Evolutionary conservation across 2,888 invertebrate species (phyloP).

Genomic region (Microctonus hyperodae): DNA sequence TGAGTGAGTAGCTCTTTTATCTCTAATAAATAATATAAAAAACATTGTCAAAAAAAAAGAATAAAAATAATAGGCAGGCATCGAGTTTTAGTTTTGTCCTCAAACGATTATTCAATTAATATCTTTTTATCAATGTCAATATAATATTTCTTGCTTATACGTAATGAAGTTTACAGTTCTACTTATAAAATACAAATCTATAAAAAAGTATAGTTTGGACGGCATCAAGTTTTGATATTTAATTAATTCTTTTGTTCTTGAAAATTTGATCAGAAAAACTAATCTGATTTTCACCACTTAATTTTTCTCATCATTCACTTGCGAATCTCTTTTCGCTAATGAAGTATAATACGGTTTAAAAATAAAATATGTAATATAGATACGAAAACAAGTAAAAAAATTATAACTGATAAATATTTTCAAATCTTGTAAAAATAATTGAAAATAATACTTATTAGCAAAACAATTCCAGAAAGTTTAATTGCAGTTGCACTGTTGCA

Average conservation of each 20-base stretch:
- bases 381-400: background rate
- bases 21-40: background rate
- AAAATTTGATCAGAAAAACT: too few species aligned
- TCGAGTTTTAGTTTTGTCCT: background rate
- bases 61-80: background rate
- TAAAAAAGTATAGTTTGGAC: too few species aligned
- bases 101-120: background rate
- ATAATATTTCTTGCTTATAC: too few species aligned
- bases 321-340: too few species aligned
- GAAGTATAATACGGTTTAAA: background rate
- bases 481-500: conserved; percentile 71
- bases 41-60: background rate
- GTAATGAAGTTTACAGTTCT: too few species aligned
- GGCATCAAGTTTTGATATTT: too few species aligned
- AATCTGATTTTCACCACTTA: too few species aligned
- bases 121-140: background rate
- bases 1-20: too few species aligned
- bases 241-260: too few species aligned
- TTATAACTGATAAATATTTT: background rate
- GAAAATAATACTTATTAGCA: conserved; percentile 29
- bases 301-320: too few species aligned
- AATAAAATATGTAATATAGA: background rate
- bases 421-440: too few species aligned
- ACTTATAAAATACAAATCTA: too few species aligned
- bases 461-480: conserved; percentile 49